These are phyloP conservation scores for Ophioninae sp. DNA, from an alignment of 2,888 invertebrate species.

Conservation along the genomic window DNA sequence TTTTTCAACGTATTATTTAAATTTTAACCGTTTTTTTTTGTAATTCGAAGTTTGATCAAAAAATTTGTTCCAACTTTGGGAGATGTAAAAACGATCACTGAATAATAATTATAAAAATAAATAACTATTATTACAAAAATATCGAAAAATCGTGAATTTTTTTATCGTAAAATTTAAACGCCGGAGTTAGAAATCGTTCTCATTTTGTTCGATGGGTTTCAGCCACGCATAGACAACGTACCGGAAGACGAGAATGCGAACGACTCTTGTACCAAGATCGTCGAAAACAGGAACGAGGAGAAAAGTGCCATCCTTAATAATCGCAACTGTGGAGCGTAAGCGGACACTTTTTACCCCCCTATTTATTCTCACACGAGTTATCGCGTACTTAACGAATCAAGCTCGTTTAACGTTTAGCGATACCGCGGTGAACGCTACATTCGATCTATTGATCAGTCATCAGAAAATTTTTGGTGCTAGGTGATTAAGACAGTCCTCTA, in stretches of 20 bases:
- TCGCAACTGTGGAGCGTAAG: slow-evolving; percentile 69
- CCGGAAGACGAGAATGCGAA: slow-evolving; percentile 65
- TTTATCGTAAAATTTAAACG: no score
- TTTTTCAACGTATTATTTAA: neutral
- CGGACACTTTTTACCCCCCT: slow-evolving; percentile 39
- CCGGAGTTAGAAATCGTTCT: no score
- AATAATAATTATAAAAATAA: neutral
- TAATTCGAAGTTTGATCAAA: no score
- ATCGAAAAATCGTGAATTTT: no score
- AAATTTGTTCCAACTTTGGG: no score
- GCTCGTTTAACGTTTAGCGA: no score
- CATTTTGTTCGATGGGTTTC: neutral
- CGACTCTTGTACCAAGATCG: slow-evolving; percentile 47
- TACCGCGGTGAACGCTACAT: no score
- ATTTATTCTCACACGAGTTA: slow-evolving; percentile 1
- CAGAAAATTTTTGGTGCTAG: no score
- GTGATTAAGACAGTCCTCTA: no score
- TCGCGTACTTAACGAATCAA: no score
- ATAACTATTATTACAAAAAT: neutral
- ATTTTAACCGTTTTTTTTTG: no score
- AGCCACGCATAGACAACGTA: slow-evolving; percentile 61
- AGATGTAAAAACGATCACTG: neutral
- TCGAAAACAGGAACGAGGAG: slow-evolving; percentile 13
- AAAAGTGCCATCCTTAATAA: slow-evolving; percentile 51
- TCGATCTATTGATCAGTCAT: no score